Evolutionary conservation across 1,140 invertebrate species (phyloP).

Genomic region (Trypoxylus dichotomus): DNA sequence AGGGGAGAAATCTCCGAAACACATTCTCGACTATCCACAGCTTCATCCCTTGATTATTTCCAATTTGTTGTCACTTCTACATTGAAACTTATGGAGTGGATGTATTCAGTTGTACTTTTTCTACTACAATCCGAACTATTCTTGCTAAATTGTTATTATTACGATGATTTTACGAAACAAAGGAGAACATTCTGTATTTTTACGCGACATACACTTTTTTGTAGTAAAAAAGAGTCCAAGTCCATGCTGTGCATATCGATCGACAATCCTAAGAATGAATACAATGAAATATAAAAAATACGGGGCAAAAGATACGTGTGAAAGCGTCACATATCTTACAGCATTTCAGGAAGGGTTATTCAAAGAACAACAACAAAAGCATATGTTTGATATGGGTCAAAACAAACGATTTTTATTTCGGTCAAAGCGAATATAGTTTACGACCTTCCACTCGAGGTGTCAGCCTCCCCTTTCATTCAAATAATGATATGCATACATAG

Average conservation of each 20-base stretch:
- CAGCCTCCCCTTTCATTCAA: neutral
- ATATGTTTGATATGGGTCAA: neutral
- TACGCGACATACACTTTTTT: too few relatives aligned
- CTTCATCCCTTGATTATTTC: slow-evolving; percentile 15
- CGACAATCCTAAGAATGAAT: neutral
- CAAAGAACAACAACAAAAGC: neutral
- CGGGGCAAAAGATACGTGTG: neutral
- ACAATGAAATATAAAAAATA: neutral
- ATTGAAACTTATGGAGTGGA: neutral
- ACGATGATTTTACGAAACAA: neutral
- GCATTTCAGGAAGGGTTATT: too few relatives aligned
- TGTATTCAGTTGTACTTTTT: slow-evolving; percentile 1
- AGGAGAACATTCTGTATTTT: neutral
- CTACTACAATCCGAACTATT: too few relatives aligned
- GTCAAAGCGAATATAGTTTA: neutral
- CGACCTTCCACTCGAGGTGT: neutral
- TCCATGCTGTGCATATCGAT: neutral
- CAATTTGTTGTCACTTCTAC: slow-evolving; percentile 12
- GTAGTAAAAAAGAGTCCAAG: too few relatives aligned
- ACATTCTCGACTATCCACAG: neutral
- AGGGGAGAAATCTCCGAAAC: neutral
- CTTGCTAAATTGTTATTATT: too few relatives aligned
- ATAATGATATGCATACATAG: neutral
- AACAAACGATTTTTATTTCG: neutral
- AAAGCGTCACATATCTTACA: neutral